Percentiles rank a stretch among this genome's conserved stretches.
These are phyloP conservation scores for Peromyscus melanophrys DNA, from an alignment of 2,797 vertebrate genomes.

Conservation along the genomic window DNA sequence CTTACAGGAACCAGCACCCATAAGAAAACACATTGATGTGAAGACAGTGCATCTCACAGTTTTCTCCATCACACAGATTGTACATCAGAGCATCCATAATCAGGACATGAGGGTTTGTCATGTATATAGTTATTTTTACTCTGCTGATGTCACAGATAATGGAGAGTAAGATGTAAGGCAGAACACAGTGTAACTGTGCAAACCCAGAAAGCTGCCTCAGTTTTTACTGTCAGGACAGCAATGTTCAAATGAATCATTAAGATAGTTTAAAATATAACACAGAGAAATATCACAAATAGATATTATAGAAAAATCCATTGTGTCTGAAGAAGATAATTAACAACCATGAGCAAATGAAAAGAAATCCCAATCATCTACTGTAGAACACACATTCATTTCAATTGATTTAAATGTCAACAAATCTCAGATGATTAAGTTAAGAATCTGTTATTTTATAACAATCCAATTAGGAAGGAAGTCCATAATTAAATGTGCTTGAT, in stretches of 20 bases:
- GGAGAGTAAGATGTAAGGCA: neutral
- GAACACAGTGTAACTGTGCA: neutral
- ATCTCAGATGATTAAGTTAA: slow-evolving; percentile 16
- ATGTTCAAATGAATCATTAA: slow-evolving; percentile 12
- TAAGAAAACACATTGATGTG: neutral
- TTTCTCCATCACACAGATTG: neutral
- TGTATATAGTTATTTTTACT: neutral
- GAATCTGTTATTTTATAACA: neutral
- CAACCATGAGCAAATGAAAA: neutral
- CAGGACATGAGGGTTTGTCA: neutral
- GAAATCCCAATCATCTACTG: neutral
- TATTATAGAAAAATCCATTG: neutral
- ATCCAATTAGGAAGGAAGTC: neutral
- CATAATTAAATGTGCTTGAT: neutral
- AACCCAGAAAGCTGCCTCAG: neutral
- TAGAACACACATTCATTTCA: neutral
- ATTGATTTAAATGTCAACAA: slow-evolving; percentile 31
- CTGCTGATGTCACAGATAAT: neutral
- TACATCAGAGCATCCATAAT: neutral
- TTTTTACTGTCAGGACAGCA: neutral
- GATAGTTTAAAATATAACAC: neutral
- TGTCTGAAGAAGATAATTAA: neutral
- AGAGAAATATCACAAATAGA: neutral
- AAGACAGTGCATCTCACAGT: neutral
- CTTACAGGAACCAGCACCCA: neutral